Percentiles rank a stretch among this genome's conserved stretches.
Conservation (phyloP, 1,140 invertebrate genomes). For the Spodoptera litura region DNA sequence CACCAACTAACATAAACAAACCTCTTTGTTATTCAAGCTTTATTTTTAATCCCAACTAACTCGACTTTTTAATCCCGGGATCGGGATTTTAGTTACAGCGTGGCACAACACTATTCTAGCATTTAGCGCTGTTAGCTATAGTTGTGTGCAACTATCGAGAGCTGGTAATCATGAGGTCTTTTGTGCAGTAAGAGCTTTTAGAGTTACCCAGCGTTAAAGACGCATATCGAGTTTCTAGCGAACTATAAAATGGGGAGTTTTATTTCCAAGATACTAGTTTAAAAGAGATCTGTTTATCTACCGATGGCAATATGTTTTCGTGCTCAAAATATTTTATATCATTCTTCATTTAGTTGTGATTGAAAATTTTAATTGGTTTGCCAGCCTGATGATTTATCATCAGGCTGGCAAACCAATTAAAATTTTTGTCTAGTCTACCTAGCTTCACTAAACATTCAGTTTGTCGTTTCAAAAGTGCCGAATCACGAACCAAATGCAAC, state of each 20-base stretch:
- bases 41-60: conserved; percentile 4
- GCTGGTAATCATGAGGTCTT: conserved; percentile 15
- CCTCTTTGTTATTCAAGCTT: neutral
- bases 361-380: no score
- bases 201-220: neutral
- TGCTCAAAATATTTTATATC: no score
- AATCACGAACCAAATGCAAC: no score
- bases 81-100: neutral
- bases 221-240: conserved; percentile 1
- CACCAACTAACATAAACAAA: neutral
- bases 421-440: no score
- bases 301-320: no score
- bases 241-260: neutral
- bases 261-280: neutral
- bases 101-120: conserved; percentile 5
- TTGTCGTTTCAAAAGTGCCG: no score
- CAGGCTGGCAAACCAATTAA: no score
- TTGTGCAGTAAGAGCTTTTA: conserved; percentile 20
- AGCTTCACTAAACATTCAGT: no score
- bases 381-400: no score
- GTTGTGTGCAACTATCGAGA: conserved; percentile 20
- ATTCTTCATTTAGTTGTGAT: no score
- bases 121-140: conserved; percentile 1
- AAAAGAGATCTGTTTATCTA: no score
- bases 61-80: neutral